These are phyloP conservation scores for Nothocercus nigrocapillus DNA, from an alignment of 2,113 vertebrate genomes.

Conservation along the genomic window DNA sequence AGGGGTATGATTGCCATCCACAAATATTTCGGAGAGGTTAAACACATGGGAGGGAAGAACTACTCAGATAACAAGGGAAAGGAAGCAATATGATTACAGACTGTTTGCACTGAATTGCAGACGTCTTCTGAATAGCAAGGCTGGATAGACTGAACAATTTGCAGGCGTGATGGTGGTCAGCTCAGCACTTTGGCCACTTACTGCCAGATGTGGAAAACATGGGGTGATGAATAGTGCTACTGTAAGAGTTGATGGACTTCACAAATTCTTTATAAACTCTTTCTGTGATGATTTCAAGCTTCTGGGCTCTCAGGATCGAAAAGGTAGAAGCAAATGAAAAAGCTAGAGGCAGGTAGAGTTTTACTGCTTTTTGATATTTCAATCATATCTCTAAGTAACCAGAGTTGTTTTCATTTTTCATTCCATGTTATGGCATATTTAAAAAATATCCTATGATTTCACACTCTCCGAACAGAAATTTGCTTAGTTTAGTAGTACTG, in stretches of 20 bases:
- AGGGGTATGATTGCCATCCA: slow-evolving; percentile 58
- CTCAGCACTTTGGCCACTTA: background rate
- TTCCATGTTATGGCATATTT: background rate
- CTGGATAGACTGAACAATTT: slow-evolving; percentile 35
- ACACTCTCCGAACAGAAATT: background rate
- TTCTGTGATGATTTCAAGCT: background rate
- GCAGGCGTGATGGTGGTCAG: background rate
- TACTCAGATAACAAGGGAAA: slow-evolving; percentile 54
- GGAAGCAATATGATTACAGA: slow-evolving; percentile 65
- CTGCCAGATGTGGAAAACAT: slow-evolving; percentile 33
- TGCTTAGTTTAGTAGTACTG: background rate
- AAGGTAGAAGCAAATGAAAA: background rate
- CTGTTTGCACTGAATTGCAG: slow-evolving; percentile 43
- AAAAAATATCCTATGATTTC: background rate
- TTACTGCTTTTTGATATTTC: background rate
- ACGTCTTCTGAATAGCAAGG: slow-evolving; percentile 25
- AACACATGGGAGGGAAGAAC: slow-evolving; percentile 47
- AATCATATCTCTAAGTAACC: background rate
- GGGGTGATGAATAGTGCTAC: slow-evolving; percentile 38
- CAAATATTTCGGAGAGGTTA: slow-evolving; percentile 55
- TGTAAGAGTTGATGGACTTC: background rate
- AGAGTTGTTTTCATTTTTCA: background rate
- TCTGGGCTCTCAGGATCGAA: background rate
- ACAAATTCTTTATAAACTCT: background rate
- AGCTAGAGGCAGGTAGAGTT: background rate